Conservation (phyloP, 2,797 vertebrate species). For the Choloepus didactylus region DNA sequence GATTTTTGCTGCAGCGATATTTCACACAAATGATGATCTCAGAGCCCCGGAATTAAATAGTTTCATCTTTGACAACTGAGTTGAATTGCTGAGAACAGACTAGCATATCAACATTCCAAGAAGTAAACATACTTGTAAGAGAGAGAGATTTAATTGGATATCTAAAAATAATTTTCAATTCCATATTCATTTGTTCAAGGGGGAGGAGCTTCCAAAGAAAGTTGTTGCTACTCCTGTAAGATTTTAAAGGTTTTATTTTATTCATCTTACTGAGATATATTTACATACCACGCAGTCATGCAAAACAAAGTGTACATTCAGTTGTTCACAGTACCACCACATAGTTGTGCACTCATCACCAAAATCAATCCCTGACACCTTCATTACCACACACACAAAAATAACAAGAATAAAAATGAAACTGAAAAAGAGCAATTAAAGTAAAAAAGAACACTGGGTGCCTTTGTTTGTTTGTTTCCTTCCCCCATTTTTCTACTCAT, state of each 20-base stretch:
- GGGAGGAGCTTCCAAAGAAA: background rate
- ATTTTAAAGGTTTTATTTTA: background rate
- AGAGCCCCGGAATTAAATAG: background rate
- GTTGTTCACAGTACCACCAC: no score
- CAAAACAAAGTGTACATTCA: no score
- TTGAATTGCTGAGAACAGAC: constrained; percentile 21
- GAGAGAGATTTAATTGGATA: constrained; percentile 23
- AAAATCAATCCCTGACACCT: no score
- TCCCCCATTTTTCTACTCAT: no score
- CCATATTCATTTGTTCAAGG: background rate
- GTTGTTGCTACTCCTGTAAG: background rate
- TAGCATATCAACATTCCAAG: background rate
- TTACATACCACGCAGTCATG: no score
- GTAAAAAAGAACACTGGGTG: no score
- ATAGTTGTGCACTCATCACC: no score
- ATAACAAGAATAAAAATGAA: no score
- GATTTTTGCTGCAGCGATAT: background rate
- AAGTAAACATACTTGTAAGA: background rate
- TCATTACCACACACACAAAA: no score
- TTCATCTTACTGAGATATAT: no score
- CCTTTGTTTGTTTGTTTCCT: no score
- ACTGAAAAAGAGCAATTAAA: no score
- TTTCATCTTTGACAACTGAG: constrained; percentile 32
- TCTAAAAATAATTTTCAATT: constrained; percentile 16
- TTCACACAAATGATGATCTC: constrained; percentile 19